Base-by-base conservation (phyloP, 1,140 invertebrate species). In the Radopholus similis region DNA sequence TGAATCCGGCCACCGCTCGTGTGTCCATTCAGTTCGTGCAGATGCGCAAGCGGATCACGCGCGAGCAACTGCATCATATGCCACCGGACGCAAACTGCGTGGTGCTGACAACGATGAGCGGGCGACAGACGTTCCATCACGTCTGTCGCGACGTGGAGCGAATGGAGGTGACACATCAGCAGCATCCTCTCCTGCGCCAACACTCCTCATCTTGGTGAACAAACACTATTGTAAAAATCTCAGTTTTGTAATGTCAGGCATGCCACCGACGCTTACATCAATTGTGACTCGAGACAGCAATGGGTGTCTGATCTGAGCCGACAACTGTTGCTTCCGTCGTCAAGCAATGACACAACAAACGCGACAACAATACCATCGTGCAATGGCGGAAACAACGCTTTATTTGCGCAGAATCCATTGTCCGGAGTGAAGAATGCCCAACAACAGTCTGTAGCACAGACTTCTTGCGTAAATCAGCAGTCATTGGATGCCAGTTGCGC, bases 21-120 rank as follows among this genome's bases (percentile, higher is more conserved):
- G 88, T 94, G 67, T 91, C 90, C 53, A 89, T 94, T 2, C 87
- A 91, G 9, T 90, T 93, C 78, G 88, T 91, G 1, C 90, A 88
- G 78, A 88, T 79, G 37, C 65, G 68, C 21, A 38, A 63, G 6
- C 73, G 75, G 8, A 28, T 78, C 18, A 75, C 72, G 3, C 71
- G 58, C 26, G 68, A 71, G 2, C 72, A 78, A 21, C 34, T 83
- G n/a, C 71, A 74, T n/a, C 34, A 42, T 18, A 53, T 72, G 35
- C 70, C 75, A 15, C 21, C 40, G 6, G 73, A 68, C 26, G 60
- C 71, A 9, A 77, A 75, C 70, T 71, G 70, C 40, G 63, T 73
- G 34, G 53, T 66, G 9, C 35, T 70, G 37, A 69, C 53, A 37
- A 62, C 70, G 47, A 74, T 56, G 13, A 71, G 57, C 30, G 40